These are phyloP conservation scores for Chaetodon trifasciatus DNA, from an alignment of 2,797 vertebrate species.

Conservation along the genomic window DNA sequence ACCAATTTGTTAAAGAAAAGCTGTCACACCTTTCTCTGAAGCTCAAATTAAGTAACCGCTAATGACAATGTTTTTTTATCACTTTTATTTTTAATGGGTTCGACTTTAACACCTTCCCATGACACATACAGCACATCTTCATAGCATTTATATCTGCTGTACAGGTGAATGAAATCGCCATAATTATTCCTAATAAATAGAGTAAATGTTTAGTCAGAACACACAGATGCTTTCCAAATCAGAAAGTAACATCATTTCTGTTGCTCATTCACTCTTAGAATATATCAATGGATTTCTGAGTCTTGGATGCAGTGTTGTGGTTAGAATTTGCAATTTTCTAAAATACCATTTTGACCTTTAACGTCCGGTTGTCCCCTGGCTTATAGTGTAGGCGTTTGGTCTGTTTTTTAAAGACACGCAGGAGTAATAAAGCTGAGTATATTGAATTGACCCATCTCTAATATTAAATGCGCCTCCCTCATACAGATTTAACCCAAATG, in stretches of 20 bases:
- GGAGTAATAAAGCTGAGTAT: conserved; percentile 71
- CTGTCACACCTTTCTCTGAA: conserved; percentile 17
- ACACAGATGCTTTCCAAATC: not conserved
- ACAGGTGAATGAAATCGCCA: not conserved
- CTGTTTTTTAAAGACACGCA: conserved; percentile 57
- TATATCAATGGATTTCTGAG: not conserved
- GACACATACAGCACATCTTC: not conserved
- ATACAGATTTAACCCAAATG: conserved; percentile 68
- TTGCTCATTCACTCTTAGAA: not conserved
- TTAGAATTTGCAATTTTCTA: conserved; percentile 34
- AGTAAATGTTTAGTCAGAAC: not conserved
- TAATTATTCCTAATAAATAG: not conserved
- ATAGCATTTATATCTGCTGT: not conserved
- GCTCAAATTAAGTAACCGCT: conserved; percentile 11
- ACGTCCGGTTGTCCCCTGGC: conserved; percentile 23
- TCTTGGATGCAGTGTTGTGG: conserved; percentile 1
- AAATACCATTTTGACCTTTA: conserved; percentile 58
- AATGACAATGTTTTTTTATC: conserved; percentile 9
- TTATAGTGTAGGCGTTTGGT: conserved; percentile 42
- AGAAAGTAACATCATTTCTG: not conserved
- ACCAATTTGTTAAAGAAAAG: conserved; percentile 9
- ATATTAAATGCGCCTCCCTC: conserved; percentile 75
- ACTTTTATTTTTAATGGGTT: conserved; percentile 7
- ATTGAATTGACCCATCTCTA: conserved; percentile 77
- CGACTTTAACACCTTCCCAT: not conserved